Base-by-base conservation (phyloP, 1,140 invertebrate species). In the Drosophila jambulina region DNA sequence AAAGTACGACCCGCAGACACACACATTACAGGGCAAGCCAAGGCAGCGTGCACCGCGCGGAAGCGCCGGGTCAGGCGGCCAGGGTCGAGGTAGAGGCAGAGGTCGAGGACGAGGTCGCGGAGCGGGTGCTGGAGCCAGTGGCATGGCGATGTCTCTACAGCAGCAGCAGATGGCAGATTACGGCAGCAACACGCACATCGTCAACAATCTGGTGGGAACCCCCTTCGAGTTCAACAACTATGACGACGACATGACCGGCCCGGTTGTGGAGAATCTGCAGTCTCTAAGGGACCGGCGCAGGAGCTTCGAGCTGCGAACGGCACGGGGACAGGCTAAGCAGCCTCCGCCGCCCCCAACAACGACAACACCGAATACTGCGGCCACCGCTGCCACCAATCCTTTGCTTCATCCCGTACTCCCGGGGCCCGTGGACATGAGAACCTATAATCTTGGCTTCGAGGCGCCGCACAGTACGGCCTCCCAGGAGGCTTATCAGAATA, bases 361-460 rank as follows among this genome's bases (percentile, higher is more conserved):
- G 32, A n/a, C 79, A 5, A 45, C 71, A 21, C 23, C 75, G 6
- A 34, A 15, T 27, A 29, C 43, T 1, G 19, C 40, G 8, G 13
- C 62, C 21, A 19, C 38, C 12, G 54, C 51, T 7, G 21, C 77
- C 2, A 56, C 23, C 1, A 86, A 78, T 63, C 72, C 80, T 0
- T 23, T 88, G 23, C 54, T 90, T 23, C 76, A 86, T 46, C 96
- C 96, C 0, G 93, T 97, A 19, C 82, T 97, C 46, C 97, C 97
- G 2, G 97, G 96, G 3, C 97, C 97, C 0, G 97, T 97, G 3
- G 97, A 97, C 92, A 97, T 97, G 96, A 94, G 97, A 36, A 97
- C 97, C 0, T 97, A 97, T 82, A 96, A 95, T 82, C 94, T 94
- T 1, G 92, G 91, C 48, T 94, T 93, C 83, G 95, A 95, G 91